A percentile compares a stretch with the other conserved stretches of the same genome.
Evolutionary conservation across 2,797 vertebrate genomes (phyloP).

Genomic region (Heterohyrax brucei): DNA sequence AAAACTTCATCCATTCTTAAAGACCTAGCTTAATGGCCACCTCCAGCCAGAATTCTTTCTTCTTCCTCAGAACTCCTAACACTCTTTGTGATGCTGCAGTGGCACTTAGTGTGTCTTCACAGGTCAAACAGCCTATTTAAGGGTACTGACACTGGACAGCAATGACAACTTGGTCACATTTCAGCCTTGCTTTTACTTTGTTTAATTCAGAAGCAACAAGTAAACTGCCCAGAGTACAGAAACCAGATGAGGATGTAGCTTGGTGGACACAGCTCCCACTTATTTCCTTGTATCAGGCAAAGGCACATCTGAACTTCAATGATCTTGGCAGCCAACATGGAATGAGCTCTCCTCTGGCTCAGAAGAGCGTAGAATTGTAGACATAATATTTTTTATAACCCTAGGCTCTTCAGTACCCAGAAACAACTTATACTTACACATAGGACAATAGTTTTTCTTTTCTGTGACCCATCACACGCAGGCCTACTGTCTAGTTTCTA

Average conservation of each 20-base stretch:
- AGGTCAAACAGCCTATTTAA: neutral
- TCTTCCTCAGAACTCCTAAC: neutral
- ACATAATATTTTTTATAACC: neutral
- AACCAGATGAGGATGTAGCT: neutral
- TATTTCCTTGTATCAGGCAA: neutral
- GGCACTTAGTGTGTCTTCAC: neutral
- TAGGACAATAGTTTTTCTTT: neutral
- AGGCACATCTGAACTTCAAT: neutral
- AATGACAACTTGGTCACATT: no score
- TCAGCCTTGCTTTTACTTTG: neutral
- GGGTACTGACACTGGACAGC: neutral
- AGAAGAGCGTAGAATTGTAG: neutral
- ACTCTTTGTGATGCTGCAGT: neutral
- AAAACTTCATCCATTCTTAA: neutral
- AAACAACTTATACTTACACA: neutral
- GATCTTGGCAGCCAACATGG: neutral
- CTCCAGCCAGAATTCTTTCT: slow-evolving; percentile 8
- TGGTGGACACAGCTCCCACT: neutral
- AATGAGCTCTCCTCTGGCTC: neutral
- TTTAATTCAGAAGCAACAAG: slow-evolving; percentile 2
- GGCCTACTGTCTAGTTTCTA: neutral
- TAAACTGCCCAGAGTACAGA: neutral
- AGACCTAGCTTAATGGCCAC: neutral
- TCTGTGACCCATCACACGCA: neutral
- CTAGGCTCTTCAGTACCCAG: neutral